Evolutionary conservation across 2,888 invertebrate genomes (phyloP), one percentile per base, ranked within the genome.

Genomic region (Agrochola macilenta): DNA sequence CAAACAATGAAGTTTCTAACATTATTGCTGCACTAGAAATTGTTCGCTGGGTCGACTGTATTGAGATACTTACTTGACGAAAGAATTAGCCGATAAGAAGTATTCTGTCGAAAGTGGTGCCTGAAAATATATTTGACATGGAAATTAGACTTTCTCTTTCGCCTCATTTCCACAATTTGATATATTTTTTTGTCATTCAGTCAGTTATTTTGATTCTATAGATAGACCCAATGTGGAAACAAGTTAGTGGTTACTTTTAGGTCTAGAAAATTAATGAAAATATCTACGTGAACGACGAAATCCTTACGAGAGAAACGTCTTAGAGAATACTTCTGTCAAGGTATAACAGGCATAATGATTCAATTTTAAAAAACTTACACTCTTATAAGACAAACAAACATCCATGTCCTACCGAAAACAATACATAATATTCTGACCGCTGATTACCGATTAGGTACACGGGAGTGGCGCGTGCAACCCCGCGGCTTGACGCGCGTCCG

Each of bases 391-490:
- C 12, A 69, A 35, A 63, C 35, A n/a, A 7, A 20, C 23, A 54
- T 39, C 4, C 7, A 69, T 63, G 64, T 74, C 8, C 9, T 52
- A 49, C 68, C 65, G 63, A 69, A 58, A 68, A 61, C 61, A 74
- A 78, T 78, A 81, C 76, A 23, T 70, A 35, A 49, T 63, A 66
- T 68, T 74, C 75, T 80, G 70, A 76, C 80, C 81, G 68, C 63
- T 87, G 83, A 90, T 91, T 91, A 91, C 77, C 85, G 89, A 91
- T 92, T 91, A 30, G 30, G 30, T 30, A 92, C 89, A 91, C 83
- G 89, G 85, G 84, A 80, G 81, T 68, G 78, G 86, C 90, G 89
- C 90, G 86, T 86, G 89, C 86, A 86, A 69, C 79, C 79, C 78
- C 35, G 77, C 76, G 76, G 74, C 76, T 64, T 54, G 52, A 35